Conservation (phyloP, 1,140 invertebrate genomes). For the Brachionus rotundiformis region DNA sequence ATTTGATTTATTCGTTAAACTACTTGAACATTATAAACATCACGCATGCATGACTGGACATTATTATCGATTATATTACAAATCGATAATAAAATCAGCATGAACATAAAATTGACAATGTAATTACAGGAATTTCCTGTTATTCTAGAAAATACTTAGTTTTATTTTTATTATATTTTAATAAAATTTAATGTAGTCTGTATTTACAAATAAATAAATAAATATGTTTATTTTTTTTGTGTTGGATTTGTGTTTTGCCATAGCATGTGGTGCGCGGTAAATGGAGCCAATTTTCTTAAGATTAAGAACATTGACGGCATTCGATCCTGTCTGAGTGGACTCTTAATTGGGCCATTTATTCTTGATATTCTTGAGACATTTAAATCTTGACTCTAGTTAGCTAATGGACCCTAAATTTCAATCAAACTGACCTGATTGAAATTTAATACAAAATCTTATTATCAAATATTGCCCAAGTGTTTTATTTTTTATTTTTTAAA, state of each 20-base stretch:
- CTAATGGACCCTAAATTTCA: not conserved
- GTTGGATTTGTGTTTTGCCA: no score
- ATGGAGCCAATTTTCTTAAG: not conserved
- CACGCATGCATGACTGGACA: not conserved
- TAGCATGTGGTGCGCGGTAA: no score
- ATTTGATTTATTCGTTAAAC: conserved; percentile 21
- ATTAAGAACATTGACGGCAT: not conserved
- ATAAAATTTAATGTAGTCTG: not conserved
- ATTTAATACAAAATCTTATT: conserved; percentile 18
- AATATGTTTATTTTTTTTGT: no score
- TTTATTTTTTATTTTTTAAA: no score
- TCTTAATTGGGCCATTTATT: not conserved
- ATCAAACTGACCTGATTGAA: not conserved
- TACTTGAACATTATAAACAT: not conserved
- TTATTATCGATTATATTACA: conserved; percentile 16
- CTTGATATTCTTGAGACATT: conserved; percentile 14
- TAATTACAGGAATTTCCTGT: conserved; percentile 8
- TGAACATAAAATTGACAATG: not conserved
- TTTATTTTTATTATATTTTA: no score
- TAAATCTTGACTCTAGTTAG: not conserved
- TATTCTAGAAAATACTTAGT: not conserved
- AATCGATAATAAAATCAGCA: conserved; percentile 1
- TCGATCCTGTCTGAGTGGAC: not conserved
- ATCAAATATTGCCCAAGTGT: conserved; percentile 16
- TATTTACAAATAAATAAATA: not conserved